Evolutionary conservation across 92 coral and sea anemone species (phyloP).

Genomic region (Porites rus): DNA sequence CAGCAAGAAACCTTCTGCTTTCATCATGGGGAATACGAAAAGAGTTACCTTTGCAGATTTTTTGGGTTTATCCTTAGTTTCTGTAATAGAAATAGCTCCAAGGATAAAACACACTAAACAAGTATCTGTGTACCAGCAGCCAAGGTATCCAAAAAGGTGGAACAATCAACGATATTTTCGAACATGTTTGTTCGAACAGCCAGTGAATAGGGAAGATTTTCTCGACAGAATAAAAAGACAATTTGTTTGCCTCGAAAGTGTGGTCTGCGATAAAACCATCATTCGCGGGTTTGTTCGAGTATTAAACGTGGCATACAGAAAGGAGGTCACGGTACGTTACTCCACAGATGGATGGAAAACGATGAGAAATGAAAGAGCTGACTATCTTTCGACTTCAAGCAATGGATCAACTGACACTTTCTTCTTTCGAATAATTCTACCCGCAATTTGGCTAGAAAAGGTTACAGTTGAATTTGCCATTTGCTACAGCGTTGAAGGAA

Average conservation of each 20-base stretch:
- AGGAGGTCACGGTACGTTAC: conserved; percentile 77
- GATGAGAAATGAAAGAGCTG: conserved; percentile 62
- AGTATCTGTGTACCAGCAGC: not conserved
- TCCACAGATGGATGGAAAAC: conserved; percentile 75
- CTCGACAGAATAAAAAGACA: conserved; percentile 48
- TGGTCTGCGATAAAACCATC: conserved; percentile 76
- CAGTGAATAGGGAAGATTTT: conserved; percentile 30
- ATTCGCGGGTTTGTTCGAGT: conserved; percentile 87
- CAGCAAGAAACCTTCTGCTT: not conserved
- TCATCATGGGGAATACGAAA: conserved; percentile 41
- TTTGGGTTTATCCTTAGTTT: conserved; percentile 83
- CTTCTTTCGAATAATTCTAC: conserved; percentile 74
- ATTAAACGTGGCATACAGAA: conserved; percentile 73
- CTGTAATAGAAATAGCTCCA: conserved; percentile 83
- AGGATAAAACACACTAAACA: conserved; percentile 65
- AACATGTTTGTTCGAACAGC: conserved; percentile 33
- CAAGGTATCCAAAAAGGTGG: not conserved
- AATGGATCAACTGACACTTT: conserved; percentile 77
- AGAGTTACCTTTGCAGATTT: conserved; percentile 86
- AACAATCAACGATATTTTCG: not conserved
- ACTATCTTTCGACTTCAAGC: conserved; percentile 70
- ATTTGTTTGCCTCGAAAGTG: conserved; percentile 85
- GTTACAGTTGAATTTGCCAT: conserved; percentile 77
- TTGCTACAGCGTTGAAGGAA: conserved; percentile 71
- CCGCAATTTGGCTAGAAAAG: conserved; percentile 45